These are phyloP conservation scores for Pachydiplax longipennis DNA, from an alignment of 2,888 invertebrate genomes.

Conservation along the genomic window DNA sequence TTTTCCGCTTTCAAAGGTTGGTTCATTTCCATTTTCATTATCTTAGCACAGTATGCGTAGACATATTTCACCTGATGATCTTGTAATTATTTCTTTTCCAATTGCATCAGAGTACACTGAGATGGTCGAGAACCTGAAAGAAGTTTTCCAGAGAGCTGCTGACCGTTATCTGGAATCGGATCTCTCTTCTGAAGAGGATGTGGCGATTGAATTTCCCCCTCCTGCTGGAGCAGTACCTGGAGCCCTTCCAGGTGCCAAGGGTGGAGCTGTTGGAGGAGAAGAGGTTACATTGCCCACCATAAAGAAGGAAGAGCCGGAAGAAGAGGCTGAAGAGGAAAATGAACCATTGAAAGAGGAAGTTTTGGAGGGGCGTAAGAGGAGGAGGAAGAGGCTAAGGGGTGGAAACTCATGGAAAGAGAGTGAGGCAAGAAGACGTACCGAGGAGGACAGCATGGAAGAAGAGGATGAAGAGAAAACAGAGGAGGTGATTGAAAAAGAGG, in stretches of 20 bases:
- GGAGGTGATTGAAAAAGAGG: slow-evolving; percentile 51
- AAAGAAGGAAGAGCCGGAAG: not conserved
- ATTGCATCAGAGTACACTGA: slow-evolving; percentile 77
- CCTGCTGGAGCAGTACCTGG: slow-evolving; percentile 6
- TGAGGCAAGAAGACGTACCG: not conserved
- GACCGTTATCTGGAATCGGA: slow-evolving; percentile 84
- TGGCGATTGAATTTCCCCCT: slow-evolving; percentile 52
- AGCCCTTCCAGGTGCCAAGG: not conserved
- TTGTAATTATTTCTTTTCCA: not conserved
- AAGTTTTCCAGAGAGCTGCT: slow-evolving; percentile 81
- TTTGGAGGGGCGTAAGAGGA: not conserved
- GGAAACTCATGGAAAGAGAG: not conserved
- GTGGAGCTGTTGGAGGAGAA: slow-evolving; percentile 9
- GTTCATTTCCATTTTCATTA: no score
- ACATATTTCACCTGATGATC: no score
- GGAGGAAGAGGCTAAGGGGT: not conserved
- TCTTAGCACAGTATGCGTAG: no score
- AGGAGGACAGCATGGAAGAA: slow-evolving; percentile 50
- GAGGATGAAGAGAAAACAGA: slow-evolving; percentile 52
- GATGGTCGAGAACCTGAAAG: slow-evolving; percentile 85
- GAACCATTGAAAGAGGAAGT: not conserved
- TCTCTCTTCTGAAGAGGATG: slow-evolving; percentile 74
- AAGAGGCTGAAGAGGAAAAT: not conserved
- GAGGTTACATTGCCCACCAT: not conserved
- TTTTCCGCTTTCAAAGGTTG: no score